These are phyloP conservation scores for Henricia sp. DNA, from an alignment of 53 echinoderm and acorn worm genomes.

Conservation along the genomic window DNA sequence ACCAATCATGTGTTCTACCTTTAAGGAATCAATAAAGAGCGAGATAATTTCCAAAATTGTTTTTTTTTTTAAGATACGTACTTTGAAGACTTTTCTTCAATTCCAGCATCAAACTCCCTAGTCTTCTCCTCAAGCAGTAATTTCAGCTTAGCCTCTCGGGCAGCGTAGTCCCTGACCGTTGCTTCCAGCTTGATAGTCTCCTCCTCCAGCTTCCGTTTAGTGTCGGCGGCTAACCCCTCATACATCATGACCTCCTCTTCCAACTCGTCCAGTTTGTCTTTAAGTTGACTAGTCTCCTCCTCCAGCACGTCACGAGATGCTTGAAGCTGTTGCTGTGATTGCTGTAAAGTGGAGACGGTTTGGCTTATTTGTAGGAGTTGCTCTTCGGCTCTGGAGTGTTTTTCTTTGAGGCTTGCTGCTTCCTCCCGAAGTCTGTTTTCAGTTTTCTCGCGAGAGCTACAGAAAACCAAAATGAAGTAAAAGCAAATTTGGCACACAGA, in stretches of 20 bases:
- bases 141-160: constrained; percentile 32
- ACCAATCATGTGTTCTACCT: no score
- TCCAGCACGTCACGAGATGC: constrained; percentile 15
- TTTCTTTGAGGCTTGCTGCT: background rate
- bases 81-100: no score
- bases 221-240: constrained; percentile 19
- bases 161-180: constrained; percentile 33
- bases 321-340: background rate
- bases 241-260: constrained; percentile 37
- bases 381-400: background rate
- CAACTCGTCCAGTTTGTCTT: constrained; percentile 26
- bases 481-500: no score
- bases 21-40: no score
- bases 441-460: constrained; percentile 1
- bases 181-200: constrained; percentile 24
- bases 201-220: constrained; percentile 29
- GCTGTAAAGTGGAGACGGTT: background rate
- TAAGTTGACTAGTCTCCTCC: constrained; percentile 21
- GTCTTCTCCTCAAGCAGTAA: constrained; percentile 58
- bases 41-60: no score
- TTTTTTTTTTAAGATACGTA: no score
- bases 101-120: constrained; percentile 16
- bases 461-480: background rate
- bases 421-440: background rate
- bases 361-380: background rate